Percentiles rank a stretch among this genome's conserved stretches.
Conservation (phyloP, 2,888 invertebrate genomes). For the Gerris lacustris region DNA sequence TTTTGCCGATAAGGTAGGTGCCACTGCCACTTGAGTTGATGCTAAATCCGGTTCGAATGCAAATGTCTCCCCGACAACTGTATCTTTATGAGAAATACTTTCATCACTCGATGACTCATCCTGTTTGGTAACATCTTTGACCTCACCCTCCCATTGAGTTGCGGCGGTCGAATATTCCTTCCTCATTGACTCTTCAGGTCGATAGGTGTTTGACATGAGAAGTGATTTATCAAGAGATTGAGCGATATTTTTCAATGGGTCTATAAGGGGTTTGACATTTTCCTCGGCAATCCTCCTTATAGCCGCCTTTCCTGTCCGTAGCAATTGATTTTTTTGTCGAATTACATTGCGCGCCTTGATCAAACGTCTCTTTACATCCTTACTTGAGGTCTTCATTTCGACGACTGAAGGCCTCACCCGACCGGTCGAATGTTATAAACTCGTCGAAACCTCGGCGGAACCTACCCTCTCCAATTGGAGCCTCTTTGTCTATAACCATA, state of each 20-base stretch:
- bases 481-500: constrained; percentile 28
- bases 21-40: background rate
- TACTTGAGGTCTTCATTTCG: background rate
- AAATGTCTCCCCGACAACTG: background rate
- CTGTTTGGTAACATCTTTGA: background rate
- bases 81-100: too few relatives aligned
- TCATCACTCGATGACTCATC: background rate
- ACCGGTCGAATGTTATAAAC: constrained; percentile 18
- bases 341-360: background rate
- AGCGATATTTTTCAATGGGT: background rate
- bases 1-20: background rate
- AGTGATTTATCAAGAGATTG: background rate
- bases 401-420: background rate
- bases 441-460: constrained; percentile 33
- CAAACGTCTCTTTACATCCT: background rate
- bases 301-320: background rate
- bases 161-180: background rate
- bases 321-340: background rate
- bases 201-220: background rate
- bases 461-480: constrained; percentile 30
- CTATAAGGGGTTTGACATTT: background rate
- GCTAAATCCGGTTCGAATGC: background rate
- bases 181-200: background rate
- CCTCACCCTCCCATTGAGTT: background rate
- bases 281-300: background rate